These are phyloP conservation scores for Colletes collaris DNA, from an alignment of 2,888 invertebrate genomes.

Conservation along the genomic window DNA sequence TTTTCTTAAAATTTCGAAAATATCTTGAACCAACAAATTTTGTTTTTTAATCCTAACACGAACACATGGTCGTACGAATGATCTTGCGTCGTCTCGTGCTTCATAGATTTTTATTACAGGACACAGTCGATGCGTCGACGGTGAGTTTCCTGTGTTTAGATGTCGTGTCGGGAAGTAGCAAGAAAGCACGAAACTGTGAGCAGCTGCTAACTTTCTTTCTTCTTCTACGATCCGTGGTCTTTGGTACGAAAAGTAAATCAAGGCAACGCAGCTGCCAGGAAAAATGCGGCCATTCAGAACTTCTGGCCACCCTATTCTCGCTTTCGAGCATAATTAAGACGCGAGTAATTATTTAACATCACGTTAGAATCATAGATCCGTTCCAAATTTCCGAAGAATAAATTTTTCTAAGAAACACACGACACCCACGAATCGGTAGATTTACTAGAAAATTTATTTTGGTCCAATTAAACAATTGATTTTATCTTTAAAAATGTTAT, in stretches of 20 bases:
- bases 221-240: slow-evolving; percentile 27
- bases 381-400: too few species aligned
- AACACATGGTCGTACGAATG: slow-evolving; percentile 12
- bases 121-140: slow-evolving; percentile 2
- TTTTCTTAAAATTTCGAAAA: too few species aligned
- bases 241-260: slow-evolving; percentile 60
- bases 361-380: too few species aligned
- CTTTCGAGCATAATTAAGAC: too few species aligned
- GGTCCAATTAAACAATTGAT: too few species aligned
- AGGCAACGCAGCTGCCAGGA: slow-evolving; percentile 60
- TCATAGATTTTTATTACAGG: slow-evolving; percentile 11
- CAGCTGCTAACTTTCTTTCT: slow-evolving; percentile 58
- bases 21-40: too few species aligned
- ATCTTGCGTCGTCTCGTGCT: slow-evolving; percentile 2
- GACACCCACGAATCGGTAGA: too few species aligned
- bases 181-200: slow-evolving; percentile 31
- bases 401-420: too few species aligned
- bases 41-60: too few species aligned
- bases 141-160: slow-evolving; percentile 43
- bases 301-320: not conserved
- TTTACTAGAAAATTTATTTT: too few species aligned
- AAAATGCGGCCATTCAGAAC: slow-evolving; percentile 45
- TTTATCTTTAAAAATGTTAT: too few species aligned
- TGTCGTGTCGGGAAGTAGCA: slow-evolving; percentile 24
- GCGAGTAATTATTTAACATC: too few species aligned